A percentile compares a stretch with the other conserved stretches of the same genome.
phyloP scores from a whole-genome alignment of 64 coral and sea anemone genomes.

The Pachyseris speciosa region DNA sequence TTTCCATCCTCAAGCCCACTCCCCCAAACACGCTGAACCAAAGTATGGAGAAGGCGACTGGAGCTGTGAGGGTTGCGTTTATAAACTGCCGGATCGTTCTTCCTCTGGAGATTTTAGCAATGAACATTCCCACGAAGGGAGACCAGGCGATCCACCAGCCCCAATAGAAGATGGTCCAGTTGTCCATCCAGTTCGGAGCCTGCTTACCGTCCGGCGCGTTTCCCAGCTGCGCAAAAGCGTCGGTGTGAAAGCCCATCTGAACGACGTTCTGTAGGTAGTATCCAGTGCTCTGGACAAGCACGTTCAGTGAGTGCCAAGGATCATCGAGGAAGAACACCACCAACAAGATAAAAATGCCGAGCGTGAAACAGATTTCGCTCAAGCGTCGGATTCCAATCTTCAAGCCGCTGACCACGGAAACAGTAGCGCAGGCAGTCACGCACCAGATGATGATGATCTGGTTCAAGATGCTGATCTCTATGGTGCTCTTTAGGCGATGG shows the following conservation, averaged over 20 bases:
- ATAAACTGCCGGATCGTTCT: slow-evolving; percentile 68
- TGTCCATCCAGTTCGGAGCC: slow-evolving; percentile 41
- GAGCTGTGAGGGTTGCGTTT: slow-evolving; percentile 54
- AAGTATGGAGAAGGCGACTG: slow-evolving; percentile 39
- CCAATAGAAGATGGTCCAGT: slow-evolving; percentile 76
- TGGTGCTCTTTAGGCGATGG: slow-evolving; percentile 16
- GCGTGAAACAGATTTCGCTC: slow-evolving; percentile 57
- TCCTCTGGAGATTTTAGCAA: slow-evolving; percentile 63
- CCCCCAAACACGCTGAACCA: slow-evolving; percentile 72
- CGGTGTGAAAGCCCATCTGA: slow-evolving; percentile 71
- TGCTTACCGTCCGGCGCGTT: slow-evolving; percentile 54
- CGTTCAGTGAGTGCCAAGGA: slow-evolving; percentile 41
- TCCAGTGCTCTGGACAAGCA: slow-evolving; percentile 58
- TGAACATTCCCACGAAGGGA: slow-evolving; percentile 64
- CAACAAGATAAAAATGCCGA: slow-evolving; percentile 57
- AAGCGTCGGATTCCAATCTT: slow-evolving; percentile 70
- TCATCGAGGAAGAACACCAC: slow-evolving; percentile 49
- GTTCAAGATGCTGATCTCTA: slow-evolving; percentile 9
- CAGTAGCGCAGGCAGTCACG: slow-evolving; percentile 47
- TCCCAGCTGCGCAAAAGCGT: slow-evolving; percentile 70
- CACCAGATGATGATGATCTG: slow-evolving; percentile 74
- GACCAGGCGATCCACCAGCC: slow-evolving; percentile 82
- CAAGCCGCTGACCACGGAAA: slow-evolving; percentile 53
- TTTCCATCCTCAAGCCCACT: slow-evolving; percentile 52
- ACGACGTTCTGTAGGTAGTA: slow-evolving; percentile 57